Conservation (phyloP, 2,888 invertebrate genomes). For the Epicampocera succincta region DNA sequence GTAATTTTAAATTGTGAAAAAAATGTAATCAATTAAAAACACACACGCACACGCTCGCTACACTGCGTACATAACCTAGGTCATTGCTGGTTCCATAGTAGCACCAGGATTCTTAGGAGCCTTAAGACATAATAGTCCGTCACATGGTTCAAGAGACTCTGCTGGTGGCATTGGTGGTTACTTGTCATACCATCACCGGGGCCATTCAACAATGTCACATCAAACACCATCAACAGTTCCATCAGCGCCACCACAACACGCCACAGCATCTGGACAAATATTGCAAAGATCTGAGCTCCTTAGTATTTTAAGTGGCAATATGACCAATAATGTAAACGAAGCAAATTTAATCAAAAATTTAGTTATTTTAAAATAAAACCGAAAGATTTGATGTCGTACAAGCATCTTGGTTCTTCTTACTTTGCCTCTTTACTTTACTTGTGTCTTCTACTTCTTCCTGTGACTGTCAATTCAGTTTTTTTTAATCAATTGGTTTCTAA, state of each 20-base stretch:
- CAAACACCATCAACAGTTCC: slow-evolving; percentile 64
- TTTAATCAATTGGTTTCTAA: slow-evolving; percentile 27
- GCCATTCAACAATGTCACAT: slow-evolving; percentile 69
- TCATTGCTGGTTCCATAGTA: slow-evolving; percentile 80
- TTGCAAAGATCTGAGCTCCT: slow-evolving; percentile 72
- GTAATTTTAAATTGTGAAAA: slow-evolving; percentile 12
- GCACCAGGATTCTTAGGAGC: slow-evolving; percentile 80
- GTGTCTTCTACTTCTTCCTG: slow-evolving; percentile 43
- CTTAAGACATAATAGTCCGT: slow-evolving; percentile 78
- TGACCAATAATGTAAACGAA: slow-evolving; percentile 77
- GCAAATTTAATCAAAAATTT: slow-evolving; percentile 21
- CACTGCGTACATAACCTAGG: slow-evolving; percentile 72
- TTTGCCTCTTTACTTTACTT: slow-evolving; percentile 44
- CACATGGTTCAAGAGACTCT: slow-evolving; percentile 76
- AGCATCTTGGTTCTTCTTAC: slow-evolving; percentile 57
- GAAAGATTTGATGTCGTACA: slow-evolving; percentile 62
- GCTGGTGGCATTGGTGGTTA: slow-evolving; percentile 71
- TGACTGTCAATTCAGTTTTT: slow-evolving; percentile 47
- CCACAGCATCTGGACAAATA: slow-evolving; percentile 65
- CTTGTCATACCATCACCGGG: slow-evolving; percentile 55
- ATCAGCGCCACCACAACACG: slow-evolving; percentile 64
- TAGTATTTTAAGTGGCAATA: slow-evolving; percentile 75
- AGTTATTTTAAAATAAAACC: slow-evolving; percentile 55
- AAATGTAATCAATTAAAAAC: slow-evolving; percentile 26
- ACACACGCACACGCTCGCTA: slow-evolving; percentile 58